These are phyloP conservation scores for Capitulum mitella DNA, from an alignment of 2,888 invertebrate genomes.

Conservation along the genomic window DNA sequence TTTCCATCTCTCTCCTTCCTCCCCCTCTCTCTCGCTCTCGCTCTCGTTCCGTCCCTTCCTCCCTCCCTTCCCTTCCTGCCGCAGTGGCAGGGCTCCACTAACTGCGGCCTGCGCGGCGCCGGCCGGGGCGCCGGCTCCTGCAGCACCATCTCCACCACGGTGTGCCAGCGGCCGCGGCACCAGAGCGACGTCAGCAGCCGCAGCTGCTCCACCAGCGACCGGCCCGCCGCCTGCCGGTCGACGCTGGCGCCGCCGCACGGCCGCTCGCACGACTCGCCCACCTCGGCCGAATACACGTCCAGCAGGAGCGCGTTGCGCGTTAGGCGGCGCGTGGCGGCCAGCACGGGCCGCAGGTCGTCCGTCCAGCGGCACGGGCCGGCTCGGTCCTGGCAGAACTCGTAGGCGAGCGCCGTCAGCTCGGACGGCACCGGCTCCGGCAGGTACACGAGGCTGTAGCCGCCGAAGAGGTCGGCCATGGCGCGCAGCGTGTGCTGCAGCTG, in stretches of 20 bases:
- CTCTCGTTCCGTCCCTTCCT: too few relatives aligned
- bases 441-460: constrained; percentile 14
- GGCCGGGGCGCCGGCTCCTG: neutral
- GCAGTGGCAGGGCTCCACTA: too few relatives aligned
- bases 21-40: too few relatives aligned
- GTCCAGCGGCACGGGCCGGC: neutral
- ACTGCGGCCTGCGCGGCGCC: neutral
- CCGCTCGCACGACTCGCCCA: neutral
- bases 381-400: neutral
- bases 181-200: neutral
- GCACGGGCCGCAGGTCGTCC: neutral
- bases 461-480: constrained; percentile 1
- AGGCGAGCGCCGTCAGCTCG: neutral
- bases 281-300: neutral
- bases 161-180: constrained; percentile 9
- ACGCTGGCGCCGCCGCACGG: neutral
- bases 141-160: neutral
- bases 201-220: neutral
- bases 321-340: neutral
- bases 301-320: neutral
- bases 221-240: neutral
- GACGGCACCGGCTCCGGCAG: constrained; percentile 3
- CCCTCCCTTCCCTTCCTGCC: too few relatives aligned
- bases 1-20: too few relatives aligned
- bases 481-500: constrained; percentile 3